A percentile compares a stretch with the other conserved stretches of the same genome.
Evolutionary conservation across 2,113 vertebrate genomes (phyloP).

Genomic region (Cathartes aura): DNA sequence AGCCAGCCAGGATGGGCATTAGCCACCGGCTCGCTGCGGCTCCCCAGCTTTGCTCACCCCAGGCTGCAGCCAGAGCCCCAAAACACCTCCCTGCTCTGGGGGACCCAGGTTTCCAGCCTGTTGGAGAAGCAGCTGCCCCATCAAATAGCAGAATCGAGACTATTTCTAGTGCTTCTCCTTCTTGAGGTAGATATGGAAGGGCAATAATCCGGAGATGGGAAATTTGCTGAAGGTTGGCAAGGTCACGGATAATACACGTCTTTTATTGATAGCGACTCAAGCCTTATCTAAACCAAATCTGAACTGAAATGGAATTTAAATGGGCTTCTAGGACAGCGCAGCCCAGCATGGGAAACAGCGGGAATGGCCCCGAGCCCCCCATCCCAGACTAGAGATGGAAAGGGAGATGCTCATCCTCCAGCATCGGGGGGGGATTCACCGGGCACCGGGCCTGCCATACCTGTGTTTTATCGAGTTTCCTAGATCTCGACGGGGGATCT

Average conservation of each 20-base stretch:
- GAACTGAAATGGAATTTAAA: slow-evolving; percentile 50
- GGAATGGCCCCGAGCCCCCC: fast-evolving
- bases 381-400: not conserved
- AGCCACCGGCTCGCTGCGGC: fast-evolving
- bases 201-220: not conserved
- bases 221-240: slow-evolving; percentile 27
- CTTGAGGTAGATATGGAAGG: not conserved
- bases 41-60: not conserved
- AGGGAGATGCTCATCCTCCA: not conserved
- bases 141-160: fast-evolving
- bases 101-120: not conserved
- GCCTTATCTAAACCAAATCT: slow-evolving; percentile 55
- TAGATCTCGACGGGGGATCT: slow-evolving; percentile 96
- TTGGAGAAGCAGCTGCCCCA: not conserved
- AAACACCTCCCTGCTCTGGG: not conserved
- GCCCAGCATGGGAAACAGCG: not conserved
- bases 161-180: not conserved
- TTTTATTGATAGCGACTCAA: not conserved
- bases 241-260: slow-evolving; percentile 30
- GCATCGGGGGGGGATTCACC: fast-evolving
- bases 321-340: not conserved
- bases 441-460: slow-evolving; percentile 62
- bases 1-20: not conserved
- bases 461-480: slow-evolving; percentile 99
- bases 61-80: not conserved